phyloP scores from a whole-genome alignment of 2,888 invertebrate genomes.

The Pseudococcus longispinus region DNA sequence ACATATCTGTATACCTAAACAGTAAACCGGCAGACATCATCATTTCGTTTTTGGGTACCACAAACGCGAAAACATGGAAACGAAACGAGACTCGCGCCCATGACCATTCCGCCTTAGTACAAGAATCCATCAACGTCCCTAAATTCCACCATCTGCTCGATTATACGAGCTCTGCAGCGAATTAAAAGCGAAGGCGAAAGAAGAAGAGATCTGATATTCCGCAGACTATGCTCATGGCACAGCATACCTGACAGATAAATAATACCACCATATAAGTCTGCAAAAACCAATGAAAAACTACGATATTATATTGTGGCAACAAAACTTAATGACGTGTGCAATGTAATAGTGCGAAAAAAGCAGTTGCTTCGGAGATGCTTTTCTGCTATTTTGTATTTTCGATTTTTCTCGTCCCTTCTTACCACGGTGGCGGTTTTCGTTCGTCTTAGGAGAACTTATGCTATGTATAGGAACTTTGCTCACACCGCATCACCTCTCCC shows the following conservation, averaged over 20 bases:
- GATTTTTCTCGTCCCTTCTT: not conserved
- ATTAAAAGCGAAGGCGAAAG: not conserved
- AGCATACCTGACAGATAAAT: constrained; percentile 47
- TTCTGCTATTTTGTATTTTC: not conserved
- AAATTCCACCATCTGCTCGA: not conserved
- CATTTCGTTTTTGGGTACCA: too few relatives aligned
- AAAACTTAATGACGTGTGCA: constrained; percentile 54
- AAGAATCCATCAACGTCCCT: constrained; percentile 5
- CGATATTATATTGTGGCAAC: constrained; percentile 48
- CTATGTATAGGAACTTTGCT: not conserved
- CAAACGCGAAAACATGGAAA: too few relatives aligned
- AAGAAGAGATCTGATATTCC: constrained; percentile 3
- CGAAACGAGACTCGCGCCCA: not conserved
- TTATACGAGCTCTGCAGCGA: not conserved
- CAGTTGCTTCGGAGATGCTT: constrained; percentile 4
- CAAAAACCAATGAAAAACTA: constrained; percentile 53
- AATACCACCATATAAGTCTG: constrained; percentile 35
- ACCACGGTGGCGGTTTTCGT: too few relatives aligned
- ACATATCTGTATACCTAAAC: not conserved
- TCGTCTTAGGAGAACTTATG: not conserved
- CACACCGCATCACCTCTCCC: not conserved
- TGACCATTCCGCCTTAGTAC: not conserved
- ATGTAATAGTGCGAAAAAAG: constrained; percentile 49
- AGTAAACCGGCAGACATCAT: not conserved
- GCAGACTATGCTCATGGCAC: not conserved